These are phyloP conservation scores for Cancer borealis DNA, from an alignment of 2,888 invertebrate genomes.

Conservation along the genomic window DNA sequence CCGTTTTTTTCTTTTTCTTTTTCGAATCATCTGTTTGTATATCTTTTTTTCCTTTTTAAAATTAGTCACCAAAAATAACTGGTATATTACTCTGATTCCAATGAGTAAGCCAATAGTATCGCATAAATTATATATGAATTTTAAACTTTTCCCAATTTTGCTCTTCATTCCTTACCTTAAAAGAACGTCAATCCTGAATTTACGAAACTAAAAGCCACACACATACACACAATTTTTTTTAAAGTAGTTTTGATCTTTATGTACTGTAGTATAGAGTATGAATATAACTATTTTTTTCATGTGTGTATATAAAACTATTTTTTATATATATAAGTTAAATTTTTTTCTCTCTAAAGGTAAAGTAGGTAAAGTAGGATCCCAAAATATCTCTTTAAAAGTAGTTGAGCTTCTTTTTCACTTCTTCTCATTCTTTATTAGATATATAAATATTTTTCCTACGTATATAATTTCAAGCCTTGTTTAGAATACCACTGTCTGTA, in stretches of 20 bases:
- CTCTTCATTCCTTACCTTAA: not conserved
- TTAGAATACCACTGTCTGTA: not conserved
- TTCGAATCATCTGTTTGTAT: not conserved
- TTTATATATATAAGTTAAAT: not conserved
- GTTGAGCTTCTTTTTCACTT: not conserved
- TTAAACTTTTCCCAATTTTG: not conserved
- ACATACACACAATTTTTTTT: not conserved
- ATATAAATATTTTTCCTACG: not conserved
- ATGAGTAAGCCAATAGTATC: not conserved
- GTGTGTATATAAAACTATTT: slow-evolving; percentile 4
- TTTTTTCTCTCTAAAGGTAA: slow-evolving; percentile 8
- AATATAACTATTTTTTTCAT: not conserved
- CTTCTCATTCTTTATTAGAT: not conserved
- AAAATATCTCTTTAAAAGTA: not conserved
- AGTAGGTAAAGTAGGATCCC: not conserved
- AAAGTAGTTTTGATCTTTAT: not conserved
- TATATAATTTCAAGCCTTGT: not conserved
- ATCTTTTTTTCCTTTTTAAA: not conserved
- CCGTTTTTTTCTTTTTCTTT: not conserved
- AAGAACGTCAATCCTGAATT: not conserved
- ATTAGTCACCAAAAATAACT: not conserved
- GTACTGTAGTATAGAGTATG: not conserved
- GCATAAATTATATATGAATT: not conserved
- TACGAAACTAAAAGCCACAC: not conserved
- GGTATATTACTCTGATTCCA: not conserved